Evolutionary conservation across 2,888 invertebrate genomes (phyloP).

Genomic region (Platycheirus rosarum): DNA sequence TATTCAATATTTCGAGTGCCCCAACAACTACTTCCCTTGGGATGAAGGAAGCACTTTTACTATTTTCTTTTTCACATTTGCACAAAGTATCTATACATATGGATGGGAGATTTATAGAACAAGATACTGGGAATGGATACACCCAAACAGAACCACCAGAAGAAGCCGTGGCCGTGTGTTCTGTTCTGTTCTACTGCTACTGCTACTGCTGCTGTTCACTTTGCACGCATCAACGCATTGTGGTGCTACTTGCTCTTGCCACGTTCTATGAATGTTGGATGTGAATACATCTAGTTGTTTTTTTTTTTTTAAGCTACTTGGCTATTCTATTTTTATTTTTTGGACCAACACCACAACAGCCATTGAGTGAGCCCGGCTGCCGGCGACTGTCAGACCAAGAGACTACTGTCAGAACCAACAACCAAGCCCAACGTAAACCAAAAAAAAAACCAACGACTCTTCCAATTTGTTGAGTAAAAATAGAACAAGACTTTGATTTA

Average conservation of each 20-base stretch:
- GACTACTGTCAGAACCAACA: slow-evolving; percentile 48
- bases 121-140: slow-evolving; percentile 18
- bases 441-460: background rate
- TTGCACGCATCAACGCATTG: slow-evolving; percentile 56
- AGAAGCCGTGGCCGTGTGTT: slow-evolving; percentile 19
- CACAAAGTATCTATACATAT: slow-evolving; percentile 12
- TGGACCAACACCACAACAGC: slow-evolving; percentile 29
- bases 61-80: slow-evolving; percentile 23
- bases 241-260: slow-evolving; percentile 16
- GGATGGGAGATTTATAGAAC: slow-evolving; percentile 27
- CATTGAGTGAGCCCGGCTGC: slow-evolving; percentile 59
- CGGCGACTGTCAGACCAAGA: slow-evolving; percentile 58
- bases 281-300: slow-evolving; percentile 10
- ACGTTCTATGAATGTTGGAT: background rate
- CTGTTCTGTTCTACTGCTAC: background rate
- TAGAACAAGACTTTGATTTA: slow-evolving; percentile 48
- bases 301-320: slow-evolving; percentile 32
- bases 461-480: slow-evolving; percentile 43
- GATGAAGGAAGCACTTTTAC: slow-evolving; percentile 43
- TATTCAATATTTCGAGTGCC: slow-evolving; percentile 23
- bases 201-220: slow-evolving; percentile 42
- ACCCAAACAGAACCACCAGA: slow-evolving; percentile 6
- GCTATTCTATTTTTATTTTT: slow-evolving; percentile 66
- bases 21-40: slow-evolving; percentile 35
- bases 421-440: slow-evolving; percentile 13